Evolutionary conservation across 30 jellyfish, hydroid and myxozoan species (phyloP), one percentile per base, ranked within the genome.

Genomic region (Euphysa ruthae): DNA sequence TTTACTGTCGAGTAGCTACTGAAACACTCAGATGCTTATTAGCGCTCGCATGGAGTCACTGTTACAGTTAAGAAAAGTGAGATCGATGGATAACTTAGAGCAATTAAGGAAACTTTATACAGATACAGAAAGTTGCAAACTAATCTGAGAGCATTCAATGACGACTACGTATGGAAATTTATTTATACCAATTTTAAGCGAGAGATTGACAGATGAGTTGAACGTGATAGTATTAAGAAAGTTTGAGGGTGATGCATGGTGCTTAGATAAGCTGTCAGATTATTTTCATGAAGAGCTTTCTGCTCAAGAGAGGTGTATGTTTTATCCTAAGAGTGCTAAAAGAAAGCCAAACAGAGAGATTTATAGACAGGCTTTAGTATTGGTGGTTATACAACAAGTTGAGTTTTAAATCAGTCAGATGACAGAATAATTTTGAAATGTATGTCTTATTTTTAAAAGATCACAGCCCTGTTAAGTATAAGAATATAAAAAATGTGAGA

Each of bases 181-280:
- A 7, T 18, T 61, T 24, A 10, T 61, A 19, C 61, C 65, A 6
- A 24, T 61, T 24, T 34, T 38, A 15, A 61, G 33, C 12, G 70
- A 61, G 61, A 26, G 75, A 5, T 5, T 61, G 3, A 63, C 70
- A 14, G 70, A 61, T 14, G 75, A 61, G 75, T 34, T 61, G 38
- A 33, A 26, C 15, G 16, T 61, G 26, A 24, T 26, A 0, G 33
- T 61, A 0, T 61, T 24, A 19, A 61, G 75, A 22, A 29, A 33
- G 27, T 61, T 61, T 61, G 75, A 32, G 20, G 26, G 26, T 34
- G 61, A 28, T 26, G 26, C 8, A 27, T 61, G 75, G 75, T 19
- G 66, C 4, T 61, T 61, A 34, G 70, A 56, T 4, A 56, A 56
- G 30, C 15, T 56, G 69, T 20, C 26, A 5, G 58, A 56, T 15